A percentile compares a stretch with the other conserved stretches of the same genome.
These are phyloP conservation scores for Hymenopus coronatus DNA, from an alignment of 2,888 invertebrate genomes.

Conservation along the genomic window DNA sequence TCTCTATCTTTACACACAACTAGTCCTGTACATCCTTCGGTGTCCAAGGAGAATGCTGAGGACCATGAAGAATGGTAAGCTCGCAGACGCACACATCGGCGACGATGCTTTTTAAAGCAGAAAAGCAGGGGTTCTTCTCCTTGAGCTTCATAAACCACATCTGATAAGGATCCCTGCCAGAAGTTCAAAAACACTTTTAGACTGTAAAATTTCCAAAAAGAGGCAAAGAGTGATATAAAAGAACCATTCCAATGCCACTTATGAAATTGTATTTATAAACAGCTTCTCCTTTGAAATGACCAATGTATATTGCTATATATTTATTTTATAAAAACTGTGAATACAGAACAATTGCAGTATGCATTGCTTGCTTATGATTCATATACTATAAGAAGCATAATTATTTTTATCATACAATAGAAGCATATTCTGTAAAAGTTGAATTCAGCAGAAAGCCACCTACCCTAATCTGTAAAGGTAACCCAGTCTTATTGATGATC, in stretches of 20 bases:
- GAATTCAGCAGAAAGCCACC: constrained; percentile 33
- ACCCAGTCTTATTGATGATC: constrained; percentile 84
- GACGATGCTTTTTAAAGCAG: constrained; percentile 56
- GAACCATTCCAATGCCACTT: too few relatives aligned
- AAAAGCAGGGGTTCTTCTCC: constrained; percentile 69
- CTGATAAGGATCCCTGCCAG: constrained; percentile 60
- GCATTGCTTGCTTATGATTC: too few relatives aligned
- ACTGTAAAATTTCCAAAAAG: too few relatives aligned
- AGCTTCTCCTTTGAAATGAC: too few relatives aligned
- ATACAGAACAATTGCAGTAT: constrained; percentile 12
- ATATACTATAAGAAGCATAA: background rate
- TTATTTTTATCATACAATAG: background rate
- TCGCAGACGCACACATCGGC: constrained; percentile 53
- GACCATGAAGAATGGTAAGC: constrained; percentile 67
- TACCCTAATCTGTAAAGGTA: constrained; percentile 78
- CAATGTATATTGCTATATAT: too few relatives aligned
- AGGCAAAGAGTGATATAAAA: too few relatives aligned
- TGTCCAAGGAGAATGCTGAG: constrained; percentile 61
- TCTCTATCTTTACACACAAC: constrained; percentile 65
- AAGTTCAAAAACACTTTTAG: background rate
- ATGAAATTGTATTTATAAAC: too few relatives aligned
- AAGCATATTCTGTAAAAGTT: background rate
- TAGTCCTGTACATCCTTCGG: constrained; percentile 72
- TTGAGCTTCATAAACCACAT: constrained; percentile 56
- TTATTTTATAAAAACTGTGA: too few relatives aligned